Base-by-base conservation (phyloP, 1,140 invertebrate species). In the Brachystomella parvula region DNA sequence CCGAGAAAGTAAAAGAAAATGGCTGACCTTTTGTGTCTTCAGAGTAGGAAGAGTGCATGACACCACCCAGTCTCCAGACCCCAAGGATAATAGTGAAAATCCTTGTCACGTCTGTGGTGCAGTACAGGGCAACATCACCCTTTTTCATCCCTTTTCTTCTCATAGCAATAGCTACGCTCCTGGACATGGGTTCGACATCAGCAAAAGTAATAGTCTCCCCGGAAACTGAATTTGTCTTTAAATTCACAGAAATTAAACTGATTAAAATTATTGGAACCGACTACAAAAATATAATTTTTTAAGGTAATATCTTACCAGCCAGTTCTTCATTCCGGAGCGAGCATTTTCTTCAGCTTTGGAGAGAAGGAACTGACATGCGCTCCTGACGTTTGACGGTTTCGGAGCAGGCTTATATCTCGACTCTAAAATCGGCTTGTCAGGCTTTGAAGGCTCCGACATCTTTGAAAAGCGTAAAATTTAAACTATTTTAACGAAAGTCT, bases 1-100 rank as follows among this genome's bases (percentile, higher is more conserved):
- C n/a, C n/a, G n/a, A n/a, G n/a, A n/a, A n/a, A n/a, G n/a, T n/a
- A n/a, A n/a, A n/a, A n/a, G n/a, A n/a, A n/a, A n/a, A n/a, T n/a
- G n/a, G n/a, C n/a, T n/a, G n/a, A 44, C 39, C 39, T 69, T 17
- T 35, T 9, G 70, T 73, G 32, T 73, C 72, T 39, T 73, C 72
- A n/a, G 72, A 67, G 47, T 73, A 73, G 1, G 70, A 71, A 2
- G 72, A 65, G 28, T 64, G 67, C 62, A 73, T 61, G 35, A 61
- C 47, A 58, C 70, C 70, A 33, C 66, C 70, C 6, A 66, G n/a
- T 19, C 71, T 35, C 71, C 71, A 73, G 31, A 70, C 31, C 2
- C 71, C 71, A 9, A 68, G 24, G 6, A 73, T 56, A 49, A 65
- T 64, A 1, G 61, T 53, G 44, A 58, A 73, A 26, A 73, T 73